Percentiles rank a stretch among this genome's conserved stretches.
These are phyloP conservation scores for Austrofundulus limnaeus DNA, from an alignment of 2,113 vertebrate species.

Conservation along the genomic window DNA sequence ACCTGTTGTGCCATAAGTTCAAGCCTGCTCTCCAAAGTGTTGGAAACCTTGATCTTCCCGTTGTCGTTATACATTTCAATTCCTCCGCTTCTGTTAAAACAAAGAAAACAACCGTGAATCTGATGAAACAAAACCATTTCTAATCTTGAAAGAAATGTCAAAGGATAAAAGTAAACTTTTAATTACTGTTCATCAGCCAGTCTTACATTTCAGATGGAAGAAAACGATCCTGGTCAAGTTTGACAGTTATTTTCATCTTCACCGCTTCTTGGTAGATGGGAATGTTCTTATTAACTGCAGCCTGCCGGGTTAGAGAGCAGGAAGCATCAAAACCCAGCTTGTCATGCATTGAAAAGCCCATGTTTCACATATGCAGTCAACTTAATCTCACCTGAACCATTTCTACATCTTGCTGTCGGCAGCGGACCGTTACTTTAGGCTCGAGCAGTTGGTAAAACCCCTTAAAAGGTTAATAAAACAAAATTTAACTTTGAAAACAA, in stretches of 20 bases:
- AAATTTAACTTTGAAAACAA: not conserved
- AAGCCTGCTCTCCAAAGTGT: slow-evolving; percentile 90
- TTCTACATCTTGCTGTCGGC: slow-evolving; percentile 87
- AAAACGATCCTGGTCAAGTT: slow-evolving; percentile 85
- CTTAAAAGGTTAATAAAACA: slow-evolving; percentile 65
- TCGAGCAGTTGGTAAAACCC: slow-evolving; percentile 94
- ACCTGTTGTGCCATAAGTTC: slow-evolving; percentile 95
- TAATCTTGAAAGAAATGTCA: too few species aligned
- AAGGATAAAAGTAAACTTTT: not conserved
- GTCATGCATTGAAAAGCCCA: not conserved
- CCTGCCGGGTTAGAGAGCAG: slow-evolving; percentile 66
- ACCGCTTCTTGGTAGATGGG: slow-evolving; percentile 87
- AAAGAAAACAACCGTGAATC: not conserved
- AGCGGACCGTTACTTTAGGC: slow-evolving; percentile 85
- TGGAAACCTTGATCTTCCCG: slow-evolving; percentile 91
- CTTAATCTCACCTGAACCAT: slow-evolving; percentile 85
- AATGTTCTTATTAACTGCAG: slow-evolving; percentile 85
- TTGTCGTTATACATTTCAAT: slow-evolving; percentile 89
- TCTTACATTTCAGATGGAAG: slow-evolving; percentile 89
- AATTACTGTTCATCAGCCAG: not conserved
- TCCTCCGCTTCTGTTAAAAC: slow-evolving; percentile 83
- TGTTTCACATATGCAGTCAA: not conserved
- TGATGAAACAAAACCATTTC: too few species aligned
- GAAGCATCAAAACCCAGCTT: not conserved
- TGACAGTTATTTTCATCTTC: slow-evolving; percentile 85